Base-by-base conservation (phyloP, 2,113 vertebrate genomes). In the Elephantulus edwardii region DNA sequence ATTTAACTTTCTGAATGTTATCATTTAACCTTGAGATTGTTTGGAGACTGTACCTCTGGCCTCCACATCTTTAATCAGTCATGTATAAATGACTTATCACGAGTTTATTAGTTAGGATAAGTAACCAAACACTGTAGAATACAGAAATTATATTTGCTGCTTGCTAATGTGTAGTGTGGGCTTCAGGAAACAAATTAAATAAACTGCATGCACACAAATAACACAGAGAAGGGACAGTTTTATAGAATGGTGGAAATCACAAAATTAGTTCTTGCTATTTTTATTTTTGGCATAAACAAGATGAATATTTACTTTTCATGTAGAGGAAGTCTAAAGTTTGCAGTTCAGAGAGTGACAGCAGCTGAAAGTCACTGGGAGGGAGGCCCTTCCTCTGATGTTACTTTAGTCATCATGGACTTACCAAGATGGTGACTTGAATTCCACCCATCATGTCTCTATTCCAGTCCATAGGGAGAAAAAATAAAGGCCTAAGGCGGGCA, bases 151-250 rank as follows among this genome's bases (percentile, higher is more conserved):
- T 60, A 74, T 44, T 72, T 68, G 33, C 46, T 76, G 74, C 40
- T 78, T 91, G 40, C 40, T 83, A 52, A 71, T 3, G 20, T 24
- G 22, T 28, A 56, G 20, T 46, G 5, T 52, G 33, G 17, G 35
- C 12, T 83, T 35, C 24, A 84, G 85, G 85, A 94, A 92, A 75
- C 19, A 76, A 42, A 75, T 62, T 19, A 83, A 86, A 89, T 77
- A 75, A 83, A 84, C 10, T 46, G 46, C 76, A 90, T 52, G 86
- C 60, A 66, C 88, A 88, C 38, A 64, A 58, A 28, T n/a, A 44
- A 58, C 42, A 62, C 8, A 38, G 3, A 58, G 38, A 68, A 91
- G n/a, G 28, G 20, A 91, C 5, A 50, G 35, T 28, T 78, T 92
- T 38, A 28, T 30, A 64, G 76, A 71, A 70, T 54, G 19, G 75